Percentiles rank a stretch among this genome's conserved stretches.
phyloP scores from a whole-genome alignment of 2,113 vertebrate species.

The Balaeniceps rex region DNA sequence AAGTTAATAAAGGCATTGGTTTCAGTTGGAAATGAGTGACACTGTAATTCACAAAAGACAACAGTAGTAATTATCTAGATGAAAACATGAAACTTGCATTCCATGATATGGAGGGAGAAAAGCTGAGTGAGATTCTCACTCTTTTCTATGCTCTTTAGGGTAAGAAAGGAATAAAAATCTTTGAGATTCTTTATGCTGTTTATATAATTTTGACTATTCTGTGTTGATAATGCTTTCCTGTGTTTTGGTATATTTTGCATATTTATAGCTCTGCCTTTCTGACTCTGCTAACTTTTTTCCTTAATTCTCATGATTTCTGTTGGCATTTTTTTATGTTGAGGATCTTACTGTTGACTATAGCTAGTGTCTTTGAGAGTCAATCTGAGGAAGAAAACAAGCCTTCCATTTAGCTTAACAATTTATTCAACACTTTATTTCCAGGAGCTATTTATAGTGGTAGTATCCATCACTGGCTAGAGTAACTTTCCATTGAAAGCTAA shows the following conservation, averaged over 20 bases:
- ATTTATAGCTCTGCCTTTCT: not conserved
- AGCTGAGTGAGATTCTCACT: not conserved
- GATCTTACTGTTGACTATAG: not conserved
- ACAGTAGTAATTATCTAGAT: not conserved
- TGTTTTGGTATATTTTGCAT: not conserved
- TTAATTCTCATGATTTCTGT: not conserved
- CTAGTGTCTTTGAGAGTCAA: not conserved
- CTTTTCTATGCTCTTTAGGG: not conserved
- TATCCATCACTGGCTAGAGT: not conserved
- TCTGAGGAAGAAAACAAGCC: not conserved
- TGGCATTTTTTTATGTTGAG: not conserved
- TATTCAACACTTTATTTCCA: not conserved
- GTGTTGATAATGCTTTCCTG: not conserved
- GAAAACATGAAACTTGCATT: not conserved
- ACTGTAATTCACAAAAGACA: not conserved
- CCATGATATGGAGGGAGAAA: not conserved
- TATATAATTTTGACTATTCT: not conserved
- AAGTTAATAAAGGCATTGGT: not conserved
- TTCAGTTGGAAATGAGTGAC: not conserved
- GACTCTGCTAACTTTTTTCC: not conserved
- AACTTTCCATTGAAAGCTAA: not conserved
- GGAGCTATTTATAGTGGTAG: not conserved
- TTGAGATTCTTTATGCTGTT: not conserved
- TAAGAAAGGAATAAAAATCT: not conserved
- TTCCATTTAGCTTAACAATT: not conserved